A percentile compares a stretch with the other conserved stretches of the same genome.
These are phyloP conservation scores for Nemoura dubitans DNA, from an alignment of 2,888 invertebrate species.

Conservation along the genomic window DNA sequence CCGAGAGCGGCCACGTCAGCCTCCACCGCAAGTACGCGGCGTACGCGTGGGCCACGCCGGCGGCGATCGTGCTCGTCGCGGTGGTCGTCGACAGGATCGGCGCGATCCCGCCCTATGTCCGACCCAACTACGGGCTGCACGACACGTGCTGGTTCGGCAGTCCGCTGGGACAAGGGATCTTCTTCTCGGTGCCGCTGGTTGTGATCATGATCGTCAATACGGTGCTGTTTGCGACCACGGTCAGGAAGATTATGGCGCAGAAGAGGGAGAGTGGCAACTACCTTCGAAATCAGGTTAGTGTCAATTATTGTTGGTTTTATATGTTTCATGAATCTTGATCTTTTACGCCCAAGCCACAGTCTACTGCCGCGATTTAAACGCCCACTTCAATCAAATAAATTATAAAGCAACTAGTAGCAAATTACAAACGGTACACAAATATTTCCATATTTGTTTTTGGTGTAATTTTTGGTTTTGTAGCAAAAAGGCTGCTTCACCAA, in stretches of 20 bases:
- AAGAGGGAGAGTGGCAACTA: slow-evolving; percentile 46
- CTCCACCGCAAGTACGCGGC: slow-evolving; percentile 54
- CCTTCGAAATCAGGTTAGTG: slow-evolving; percentile 46
- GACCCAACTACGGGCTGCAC: slow-evolving; percentile 36
- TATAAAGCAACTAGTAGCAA: too few species aligned
- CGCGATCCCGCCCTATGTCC: slow-evolving; percentile 45
- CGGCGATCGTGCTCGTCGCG: slow-evolving; percentile 54
- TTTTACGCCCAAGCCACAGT: too few species aligned
- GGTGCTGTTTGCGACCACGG: slow-evolving; percentile 58
- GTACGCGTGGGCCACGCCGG: slow-evolving; percentile 59
- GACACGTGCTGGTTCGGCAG: slow-evolving; percentile 60
- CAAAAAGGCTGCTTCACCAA: too few species aligned
- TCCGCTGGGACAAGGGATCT: slow-evolving; percentile 56
- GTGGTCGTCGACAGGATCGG: slow-evolving; percentile 51
- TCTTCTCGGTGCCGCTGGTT: slow-evolving; percentile 59
- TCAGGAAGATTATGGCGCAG: slow-evolving; percentile 54
- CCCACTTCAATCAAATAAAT: too few species aligned
- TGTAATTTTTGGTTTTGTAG: too few species aligned
- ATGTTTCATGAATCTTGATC: neutral
- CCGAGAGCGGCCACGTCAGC: slow-evolving; percentile 26
- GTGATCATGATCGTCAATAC: slow-evolving; percentile 58
- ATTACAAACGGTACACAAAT: too few species aligned
- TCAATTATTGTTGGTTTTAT: neutral
- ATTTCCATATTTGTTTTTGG: too few species aligned
- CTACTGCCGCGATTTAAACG: too few species aligned